These are phyloP conservation scores for Lepilemur septentrionalis DNA, from an alignment of 2,797 vertebrate genomes.

Conservation along the genomic window DNA sequence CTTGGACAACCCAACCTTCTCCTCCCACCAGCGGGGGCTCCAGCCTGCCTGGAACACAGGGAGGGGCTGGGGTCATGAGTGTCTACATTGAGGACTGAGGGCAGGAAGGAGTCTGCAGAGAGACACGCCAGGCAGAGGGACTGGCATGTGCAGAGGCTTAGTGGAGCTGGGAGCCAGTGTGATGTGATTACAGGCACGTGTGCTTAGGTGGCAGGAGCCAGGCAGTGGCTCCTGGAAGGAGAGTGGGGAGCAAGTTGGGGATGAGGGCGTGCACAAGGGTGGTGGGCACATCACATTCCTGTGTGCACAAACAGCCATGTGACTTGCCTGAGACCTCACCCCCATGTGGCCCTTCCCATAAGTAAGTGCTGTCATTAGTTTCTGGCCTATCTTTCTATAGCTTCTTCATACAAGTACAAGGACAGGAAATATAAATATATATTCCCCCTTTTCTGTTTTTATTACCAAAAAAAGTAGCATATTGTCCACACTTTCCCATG, in stretches of 20 bases:
- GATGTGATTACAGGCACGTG: not conserved
- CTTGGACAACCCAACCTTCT: not conserved
- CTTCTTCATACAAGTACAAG: not conserved
- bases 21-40: not conserved
- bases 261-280: not conserved
- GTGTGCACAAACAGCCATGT: not conserved
- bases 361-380: not conserved
- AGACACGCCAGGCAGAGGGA: not conserved
- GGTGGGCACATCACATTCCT: not conserved
- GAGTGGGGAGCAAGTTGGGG: not conserved
- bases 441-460: not conserved
- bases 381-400: not conserved
- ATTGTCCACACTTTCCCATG: too few relatives aligned
- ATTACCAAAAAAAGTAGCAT: not conserved
- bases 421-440: not conserved
- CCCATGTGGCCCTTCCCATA: rapidly evolving
- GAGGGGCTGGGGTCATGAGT: too few relatives aligned
- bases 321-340: not conserved
- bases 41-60: not conserved
- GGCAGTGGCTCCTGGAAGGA: not conserved
- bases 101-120: not conserved
- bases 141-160: rapidly evolving
- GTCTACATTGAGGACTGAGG: not conserved
- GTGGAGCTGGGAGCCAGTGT: not conserved
- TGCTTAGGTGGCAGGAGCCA: not conserved